These are phyloP conservation scores for Micromesistius poutassou DNA, from an alignment of 2,797 vertebrate genomes.

Conservation along the genomic window DNA sequence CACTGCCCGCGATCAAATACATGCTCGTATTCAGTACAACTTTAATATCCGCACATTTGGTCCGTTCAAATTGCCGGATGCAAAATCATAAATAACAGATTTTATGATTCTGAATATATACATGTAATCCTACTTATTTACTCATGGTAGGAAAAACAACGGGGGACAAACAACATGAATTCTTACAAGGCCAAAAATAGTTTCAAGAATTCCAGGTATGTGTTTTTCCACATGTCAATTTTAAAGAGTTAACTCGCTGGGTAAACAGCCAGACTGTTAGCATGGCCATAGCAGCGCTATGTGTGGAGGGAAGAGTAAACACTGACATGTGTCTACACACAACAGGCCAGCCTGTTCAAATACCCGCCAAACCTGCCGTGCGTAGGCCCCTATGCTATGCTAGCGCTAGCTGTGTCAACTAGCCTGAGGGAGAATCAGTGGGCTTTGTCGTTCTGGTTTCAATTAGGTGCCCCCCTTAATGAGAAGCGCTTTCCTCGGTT, in stretches of 20 bases:
- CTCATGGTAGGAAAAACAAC: not conserved
- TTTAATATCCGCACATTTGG: not conserved
- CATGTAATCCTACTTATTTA: not conserved
- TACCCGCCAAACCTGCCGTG: conserved; percentile 30
- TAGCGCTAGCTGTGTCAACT: not conserved
- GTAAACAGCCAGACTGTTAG: conserved; percentile 26
- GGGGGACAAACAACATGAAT: not conserved
- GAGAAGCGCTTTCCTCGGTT: conserved; percentile 23
- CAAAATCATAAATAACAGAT: not conserved
- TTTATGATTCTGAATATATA: not conserved
- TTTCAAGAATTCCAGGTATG: not conserved
- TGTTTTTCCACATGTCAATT: conserved; percentile 12
- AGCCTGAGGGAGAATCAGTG: conserved; percentile 15
- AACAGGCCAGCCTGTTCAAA: conserved; percentile 46
- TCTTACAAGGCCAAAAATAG: not conserved
- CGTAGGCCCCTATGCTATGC: conserved; percentile 32
- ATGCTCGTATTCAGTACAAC: not conserved
- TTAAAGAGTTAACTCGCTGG: conserved; percentile 26
- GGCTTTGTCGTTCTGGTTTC: conserved; percentile 22
- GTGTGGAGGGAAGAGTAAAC: conserved; percentile 26
- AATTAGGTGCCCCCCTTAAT: conserved; percentile 32
- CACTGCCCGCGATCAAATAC: not conserved
- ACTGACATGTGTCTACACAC: conserved; percentile 19
- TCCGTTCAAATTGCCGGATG: not conserved
- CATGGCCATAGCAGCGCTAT: conserved; percentile 12